A percentile compares a stretch with the other conserved stretches of the same genome.
Conservation (phyloP, 2,797 vertebrate species). For the Poecile montanus region DNA sequence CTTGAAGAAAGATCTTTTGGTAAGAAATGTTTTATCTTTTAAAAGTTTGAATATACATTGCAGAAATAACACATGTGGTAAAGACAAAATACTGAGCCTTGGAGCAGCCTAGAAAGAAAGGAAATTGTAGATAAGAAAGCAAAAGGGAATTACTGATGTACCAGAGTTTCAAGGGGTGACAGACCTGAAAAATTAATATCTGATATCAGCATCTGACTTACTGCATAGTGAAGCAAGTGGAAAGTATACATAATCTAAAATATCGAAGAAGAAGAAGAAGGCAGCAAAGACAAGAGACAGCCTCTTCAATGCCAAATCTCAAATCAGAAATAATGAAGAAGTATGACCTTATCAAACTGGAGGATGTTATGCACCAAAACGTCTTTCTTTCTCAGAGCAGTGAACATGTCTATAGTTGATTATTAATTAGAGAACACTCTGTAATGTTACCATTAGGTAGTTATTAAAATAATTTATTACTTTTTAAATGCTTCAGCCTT, state of each 20-base stretch:
- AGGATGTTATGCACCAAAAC: not conserved
- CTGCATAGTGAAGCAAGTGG: not conserved
- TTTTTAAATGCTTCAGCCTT: slow-evolving; percentile 13
- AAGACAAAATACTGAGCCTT: not conserved
- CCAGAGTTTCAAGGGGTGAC: not conserved
- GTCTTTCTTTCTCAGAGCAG: not conserved
- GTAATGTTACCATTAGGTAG: not conserved
- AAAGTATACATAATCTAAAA: not conserved
- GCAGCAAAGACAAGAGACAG: not conserved
- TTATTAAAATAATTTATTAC: slow-evolving; percentile 47
- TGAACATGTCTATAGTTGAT: not conserved
- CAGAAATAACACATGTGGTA: not conserved
- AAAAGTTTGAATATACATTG: not conserved
- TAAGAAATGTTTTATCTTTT: not conserved
- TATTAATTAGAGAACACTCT: slow-evolving; percentile 33
- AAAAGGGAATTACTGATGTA: slow-evolving; percentile 1
- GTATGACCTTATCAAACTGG: not conserved
- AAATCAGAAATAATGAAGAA: not conserved
- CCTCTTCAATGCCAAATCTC: not conserved
- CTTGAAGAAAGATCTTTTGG: not conserved
- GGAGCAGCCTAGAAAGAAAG: not conserved
- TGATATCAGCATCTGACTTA: not conserved
- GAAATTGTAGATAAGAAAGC: not conserved
- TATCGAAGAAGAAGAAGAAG: not conserved
- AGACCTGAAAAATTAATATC: not conserved